phyloP scores from a whole-genome alignment of 1,140 invertebrate genomes.

The Aethina tumida region DNA sequence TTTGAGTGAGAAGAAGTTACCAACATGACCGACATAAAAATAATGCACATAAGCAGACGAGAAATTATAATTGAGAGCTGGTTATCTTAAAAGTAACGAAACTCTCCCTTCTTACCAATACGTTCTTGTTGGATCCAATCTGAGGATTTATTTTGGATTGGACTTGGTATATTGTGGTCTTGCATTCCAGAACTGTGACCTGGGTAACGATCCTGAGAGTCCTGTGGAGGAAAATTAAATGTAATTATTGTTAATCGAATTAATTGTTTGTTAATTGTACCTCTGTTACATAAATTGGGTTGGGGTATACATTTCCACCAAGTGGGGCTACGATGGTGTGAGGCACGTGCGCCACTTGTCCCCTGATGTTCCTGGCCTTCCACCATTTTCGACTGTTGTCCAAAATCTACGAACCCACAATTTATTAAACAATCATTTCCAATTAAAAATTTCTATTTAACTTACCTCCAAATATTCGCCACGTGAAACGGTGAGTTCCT shows the following conservation, averaged over 20 bases:
- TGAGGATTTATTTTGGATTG: conserved; percentile 38
- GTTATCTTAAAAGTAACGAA: conserved; percentile 78
- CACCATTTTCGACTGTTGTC: conserved; percentile 97
- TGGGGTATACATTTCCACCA: conserved; percentile 20
- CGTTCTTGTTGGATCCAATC: conserved; percentile 80
- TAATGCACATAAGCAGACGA: conserved; percentile 1
- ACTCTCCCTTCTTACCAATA: conserved; percentile 90
- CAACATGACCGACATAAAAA: conserved; percentile 2
- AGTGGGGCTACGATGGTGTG: conserved; percentile 89
- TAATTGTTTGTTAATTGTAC: conserved; percentile 1
- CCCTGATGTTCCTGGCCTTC: conserved; percentile 86
- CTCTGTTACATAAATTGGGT: conserved; percentile 16
- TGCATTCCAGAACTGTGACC: conserved; percentile 12
- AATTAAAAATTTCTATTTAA: background rate
- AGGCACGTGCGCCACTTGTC: conserved; percentile 87
- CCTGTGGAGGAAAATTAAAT: conserved; percentile 9
- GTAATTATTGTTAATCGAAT: background rate
- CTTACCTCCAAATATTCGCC: conserved; percentile 90
- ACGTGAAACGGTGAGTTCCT: conserved; percentile 90
- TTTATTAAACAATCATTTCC: background rate
- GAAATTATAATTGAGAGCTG: conserved; percentile 2
- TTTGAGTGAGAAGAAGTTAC: background rate
- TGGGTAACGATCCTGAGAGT: conserved; percentile 12
- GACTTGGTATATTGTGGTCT: conserved; percentile 11
- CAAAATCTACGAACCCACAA: conserved; percentile 54